Evolutionary conservation across 1,140 invertebrate species (phyloP).

Genomic region (Thaumatotibia leucotreta): DNA sequence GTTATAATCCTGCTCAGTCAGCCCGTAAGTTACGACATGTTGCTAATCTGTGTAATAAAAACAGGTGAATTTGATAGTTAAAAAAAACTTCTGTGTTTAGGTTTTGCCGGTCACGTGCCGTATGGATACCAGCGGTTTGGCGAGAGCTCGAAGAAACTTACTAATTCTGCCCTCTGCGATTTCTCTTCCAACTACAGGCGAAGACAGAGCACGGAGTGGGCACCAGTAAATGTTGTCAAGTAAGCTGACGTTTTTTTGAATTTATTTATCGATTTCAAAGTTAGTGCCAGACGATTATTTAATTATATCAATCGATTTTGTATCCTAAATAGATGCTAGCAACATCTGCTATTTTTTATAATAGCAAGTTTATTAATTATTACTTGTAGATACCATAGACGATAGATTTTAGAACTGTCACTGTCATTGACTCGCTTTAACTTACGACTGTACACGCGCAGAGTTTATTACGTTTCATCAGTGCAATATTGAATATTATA

Average conservation of each 20-base stretch:
- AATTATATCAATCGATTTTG: not conserved
- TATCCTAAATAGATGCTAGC: too few species aligned
- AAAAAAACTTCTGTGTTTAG: slow-evolving; percentile 46
- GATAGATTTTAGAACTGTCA: not conserved
- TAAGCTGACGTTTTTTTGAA: slow-evolving; percentile 54
- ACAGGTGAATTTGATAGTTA: too few species aligned
- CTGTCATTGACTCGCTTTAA: too few species aligned
- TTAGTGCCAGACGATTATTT: not conserved
- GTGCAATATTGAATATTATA: not conserved
- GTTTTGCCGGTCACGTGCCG: slow-evolving; percentile 82
- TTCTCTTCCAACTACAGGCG: slow-evolving; percentile 83
- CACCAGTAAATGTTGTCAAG: slow-evolving; percentile 78
- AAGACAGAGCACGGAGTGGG: slow-evolving; percentile 81
- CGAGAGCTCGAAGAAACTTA: slow-evolving; percentile 78
- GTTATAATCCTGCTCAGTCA: slow-evolving; percentile 59
- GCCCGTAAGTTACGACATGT: slow-evolving; percentile 44
- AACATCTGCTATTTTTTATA: not conserved
- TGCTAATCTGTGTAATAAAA: not conserved
- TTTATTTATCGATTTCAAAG: not conserved
- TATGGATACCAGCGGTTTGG: slow-evolving; percentile 81
- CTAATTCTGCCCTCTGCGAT: slow-evolving; percentile 80
- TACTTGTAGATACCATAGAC: not conserved
- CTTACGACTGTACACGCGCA: not conserved
- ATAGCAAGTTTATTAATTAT: not conserved
- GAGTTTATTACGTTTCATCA: not conserved